Evolutionary conservation across 2,113 vertebrate species (phyloP).

Genomic region (Nesoenas mayeri): DNA sequence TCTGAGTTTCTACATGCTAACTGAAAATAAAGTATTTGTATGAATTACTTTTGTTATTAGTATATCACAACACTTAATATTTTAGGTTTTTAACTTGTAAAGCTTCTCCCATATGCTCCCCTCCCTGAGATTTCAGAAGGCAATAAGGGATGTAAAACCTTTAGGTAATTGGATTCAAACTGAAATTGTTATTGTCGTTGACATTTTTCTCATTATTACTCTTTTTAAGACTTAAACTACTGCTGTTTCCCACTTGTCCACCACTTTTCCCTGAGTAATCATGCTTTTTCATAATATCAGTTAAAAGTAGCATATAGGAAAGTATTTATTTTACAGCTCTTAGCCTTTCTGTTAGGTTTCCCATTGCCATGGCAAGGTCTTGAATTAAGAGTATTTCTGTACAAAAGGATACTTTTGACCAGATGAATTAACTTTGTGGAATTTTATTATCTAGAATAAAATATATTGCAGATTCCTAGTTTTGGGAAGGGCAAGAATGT

Average conservation of each 20-base stretch:
- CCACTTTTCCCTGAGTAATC: not conserved
- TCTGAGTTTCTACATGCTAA: constrained; percentile 58
- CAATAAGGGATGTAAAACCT: constrained; percentile 45
- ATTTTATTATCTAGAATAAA: constrained; percentile 50
- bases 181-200: not conserved
- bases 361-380: constrained; percentile 56
- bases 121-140: not conserved
- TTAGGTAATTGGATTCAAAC: not conserved
- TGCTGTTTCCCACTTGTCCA: not conserved
- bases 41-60: constrained; percentile 30
- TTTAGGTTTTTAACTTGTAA: constrained; percentile 1
- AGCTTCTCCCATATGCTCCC: not conserved
- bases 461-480: constrained; percentile 50
- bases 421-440: constrained; percentile 52
- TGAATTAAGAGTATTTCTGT: constrained; percentile 52
- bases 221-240: not conserved
- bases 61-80: not conserved
- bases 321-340: not conserved
- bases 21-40: constrained; percentile 55
- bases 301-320: constrained; percentile 26
- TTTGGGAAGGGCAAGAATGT: constrained; percentile 61
- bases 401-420: constrained; percentile 60
- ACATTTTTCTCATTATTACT: not conserved
- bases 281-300: constrained; percentile 6
- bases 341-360: constrained; percentile 15